Conservation (phyloP, 2,888 invertebrate genomes). For the Chrysolina oricalcia region DNA sequence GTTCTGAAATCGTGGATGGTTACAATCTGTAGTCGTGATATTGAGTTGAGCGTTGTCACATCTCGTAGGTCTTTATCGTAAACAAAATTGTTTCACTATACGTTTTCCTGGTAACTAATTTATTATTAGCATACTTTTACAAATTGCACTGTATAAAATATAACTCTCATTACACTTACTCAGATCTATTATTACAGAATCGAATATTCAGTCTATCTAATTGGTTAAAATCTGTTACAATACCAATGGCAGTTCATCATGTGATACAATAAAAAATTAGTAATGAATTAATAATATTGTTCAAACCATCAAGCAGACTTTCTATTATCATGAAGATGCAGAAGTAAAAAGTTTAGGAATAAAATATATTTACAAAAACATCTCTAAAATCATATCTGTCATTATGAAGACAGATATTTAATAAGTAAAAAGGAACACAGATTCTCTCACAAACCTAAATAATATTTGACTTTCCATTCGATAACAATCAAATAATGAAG, state of each 20-base stretch:
- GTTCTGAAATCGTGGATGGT: too few relatives aligned
- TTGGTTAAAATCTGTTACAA: constrained; percentile 21
- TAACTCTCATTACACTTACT: constrained; percentile 18
- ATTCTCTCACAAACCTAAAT: constrained; percentile 5
- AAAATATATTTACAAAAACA: neutral
- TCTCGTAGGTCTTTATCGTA: too few relatives aligned
- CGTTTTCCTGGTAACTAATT: neutral
- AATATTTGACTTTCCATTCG: neutral
- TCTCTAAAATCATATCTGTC: too few relatives aligned
- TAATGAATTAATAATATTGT: neutral
- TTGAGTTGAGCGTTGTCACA: too few relatives aligned
- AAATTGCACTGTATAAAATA: constrained; percentile 27
- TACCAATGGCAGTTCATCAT: neutral
- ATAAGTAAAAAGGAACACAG: neutral
- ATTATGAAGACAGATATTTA: neutral
- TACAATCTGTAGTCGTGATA: too few relatives aligned
- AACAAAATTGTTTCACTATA: too few relatives aligned
- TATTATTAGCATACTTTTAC: constrained; percentile 19
- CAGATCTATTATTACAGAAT: constrained; percentile 26
- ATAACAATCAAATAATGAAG: too few relatives aligned
- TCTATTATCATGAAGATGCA: too few relatives aligned
- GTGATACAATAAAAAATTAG: neutral
- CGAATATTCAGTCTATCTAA: constrained; percentile 16
- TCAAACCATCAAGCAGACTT: too few relatives aligned
- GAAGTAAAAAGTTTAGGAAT: neutral